Evolutionary conservation across 2,888 invertebrate genomes (phyloP).

Genomic region (Apamea sordens): DNA sequence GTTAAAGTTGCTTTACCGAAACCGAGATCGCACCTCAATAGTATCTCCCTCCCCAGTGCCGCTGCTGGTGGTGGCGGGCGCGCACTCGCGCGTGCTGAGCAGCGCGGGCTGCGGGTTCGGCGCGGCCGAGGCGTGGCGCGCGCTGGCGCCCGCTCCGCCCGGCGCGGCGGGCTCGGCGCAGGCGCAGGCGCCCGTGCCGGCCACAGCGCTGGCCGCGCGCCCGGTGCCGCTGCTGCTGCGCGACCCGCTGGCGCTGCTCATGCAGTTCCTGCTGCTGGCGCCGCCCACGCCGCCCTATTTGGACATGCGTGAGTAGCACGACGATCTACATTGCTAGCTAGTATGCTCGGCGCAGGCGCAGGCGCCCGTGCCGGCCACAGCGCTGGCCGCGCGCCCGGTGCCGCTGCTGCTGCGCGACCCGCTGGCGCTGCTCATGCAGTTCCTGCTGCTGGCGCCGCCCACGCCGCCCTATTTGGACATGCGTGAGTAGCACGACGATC

Average conservation of each 20-base stretch:
- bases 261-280: conserved; percentile 96
- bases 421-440: too few relatives aligned
- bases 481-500: too few relatives aligned
- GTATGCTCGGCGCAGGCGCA: too few relatives aligned
- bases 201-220: conserved; percentile 59
- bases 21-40: background rate
- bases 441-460: too few relatives aligned
- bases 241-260: conserved; percentile 96
- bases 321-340: too few relatives aligned
- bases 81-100: conserved; percentile 85
- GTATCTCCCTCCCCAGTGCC: conserved; percentile 92
- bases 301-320: conserved; percentile 92
- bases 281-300: conserved; percentile 93
- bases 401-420: too few relatives aligned
- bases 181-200: conserved; percentile 66
- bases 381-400: too few relatives aligned
- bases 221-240: conserved; percentile 95
- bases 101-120: conserved; percentile 75
- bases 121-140: conserved; percentile 75
- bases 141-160: conserved; percentile 46
- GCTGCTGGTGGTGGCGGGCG: conserved; percentile 92
- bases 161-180: conserved; percentile 72
- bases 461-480: too few relatives aligned
- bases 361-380: conserved; percentile 11
- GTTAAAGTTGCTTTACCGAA: background rate